Conservation (phyloP, 2,797 vertebrate species). For the Pseudopleuronectes americanus region DNA sequence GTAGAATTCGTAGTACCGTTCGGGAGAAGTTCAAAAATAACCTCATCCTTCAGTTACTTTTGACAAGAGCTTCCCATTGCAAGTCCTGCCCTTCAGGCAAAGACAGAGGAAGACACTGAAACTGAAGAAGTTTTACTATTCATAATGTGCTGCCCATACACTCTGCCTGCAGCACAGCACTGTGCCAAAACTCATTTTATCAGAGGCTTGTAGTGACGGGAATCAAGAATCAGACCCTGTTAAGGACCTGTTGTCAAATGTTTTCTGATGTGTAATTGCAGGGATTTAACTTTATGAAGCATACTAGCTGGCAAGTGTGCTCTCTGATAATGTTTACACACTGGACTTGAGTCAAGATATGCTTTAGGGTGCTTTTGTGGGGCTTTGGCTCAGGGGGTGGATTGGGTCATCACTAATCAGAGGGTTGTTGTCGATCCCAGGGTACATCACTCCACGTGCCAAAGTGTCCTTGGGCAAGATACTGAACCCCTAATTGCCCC, state of each 20-base stretch:
- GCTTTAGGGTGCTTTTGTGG: not conserved
- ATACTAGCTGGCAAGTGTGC: not conserved
- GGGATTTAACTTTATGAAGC: not conserved
- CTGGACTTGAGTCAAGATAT: not conserved
- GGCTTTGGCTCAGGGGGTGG: too few relatives aligned
- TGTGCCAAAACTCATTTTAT: conserved; percentile 15
- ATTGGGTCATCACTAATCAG: too few relatives aligned
- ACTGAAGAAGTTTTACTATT: too few relatives aligned
- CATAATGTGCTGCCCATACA: too few relatives aligned
- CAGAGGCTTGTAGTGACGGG: not conserved
- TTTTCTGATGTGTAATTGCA: not conserved
- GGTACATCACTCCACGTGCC: too few relatives aligned
- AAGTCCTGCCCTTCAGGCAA: conserved; percentile 8
- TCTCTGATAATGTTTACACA: not conserved
- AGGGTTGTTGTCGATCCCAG: too few relatives aligned
- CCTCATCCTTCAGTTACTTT: conserved; percentile 13
- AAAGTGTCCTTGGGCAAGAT: too few relatives aligned
- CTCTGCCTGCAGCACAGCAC: not conserved
- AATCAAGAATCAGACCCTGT: not conserved
- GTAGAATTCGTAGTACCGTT: too few relatives aligned
- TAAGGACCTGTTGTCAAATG: too few relatives aligned
- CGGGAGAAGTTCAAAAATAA: not conserved
- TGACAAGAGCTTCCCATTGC: conserved; percentile 10
- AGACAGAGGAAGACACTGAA: too few relatives aligned
- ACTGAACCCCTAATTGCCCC: too few relatives aligned